Conservation (phyloP, 2,888 invertebrate genomes). For the Caenorhabditis angaria region DNA sequence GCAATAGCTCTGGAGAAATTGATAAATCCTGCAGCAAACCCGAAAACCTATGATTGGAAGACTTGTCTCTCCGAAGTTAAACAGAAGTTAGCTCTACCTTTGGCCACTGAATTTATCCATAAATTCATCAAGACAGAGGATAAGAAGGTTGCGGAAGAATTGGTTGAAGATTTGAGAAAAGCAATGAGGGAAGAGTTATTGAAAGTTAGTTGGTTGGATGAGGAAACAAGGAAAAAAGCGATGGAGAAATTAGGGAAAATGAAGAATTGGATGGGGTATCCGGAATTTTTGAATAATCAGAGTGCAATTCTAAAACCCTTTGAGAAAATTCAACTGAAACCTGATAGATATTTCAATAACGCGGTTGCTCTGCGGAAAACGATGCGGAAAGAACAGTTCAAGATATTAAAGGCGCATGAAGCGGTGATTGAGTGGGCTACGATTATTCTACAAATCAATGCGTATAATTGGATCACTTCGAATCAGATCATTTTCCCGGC, state of each 20-base stretch:
- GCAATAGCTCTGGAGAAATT: constrained; percentile 44
- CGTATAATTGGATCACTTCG: constrained; percentile 59
- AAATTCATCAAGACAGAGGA: constrained; percentile 39
- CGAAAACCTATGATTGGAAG: constrained; percentile 42
- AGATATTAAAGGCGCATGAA: constrained; percentile 22
- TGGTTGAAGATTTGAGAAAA: neutral
- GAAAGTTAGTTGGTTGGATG: constrained; percentile 67
- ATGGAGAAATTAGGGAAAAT: constrained; percentile 59
- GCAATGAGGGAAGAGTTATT: constrained; percentile 39
- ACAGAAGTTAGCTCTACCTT: constrained; percentile 57
- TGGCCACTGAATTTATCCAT: constrained; percentile 57
- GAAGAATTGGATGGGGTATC: constrained; percentile 60
- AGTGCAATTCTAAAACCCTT: constrained; percentile 54
- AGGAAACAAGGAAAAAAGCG: constrained; percentile 59
- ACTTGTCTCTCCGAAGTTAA: constrained; percentile 59
- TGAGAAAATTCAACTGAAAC: constrained; percentile 53
- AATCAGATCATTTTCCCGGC: constrained; percentile 66
- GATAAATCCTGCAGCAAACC: constrained; percentile 32
- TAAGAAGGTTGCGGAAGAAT: neutral
- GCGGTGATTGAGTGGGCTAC: constrained; percentile 53
- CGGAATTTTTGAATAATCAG: constrained; percentile 34
- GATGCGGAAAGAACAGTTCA: constrained; percentile 34
- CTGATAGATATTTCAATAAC: constrained; percentile 61
- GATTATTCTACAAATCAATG: constrained; percentile 53
- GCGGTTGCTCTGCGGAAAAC: constrained; percentile 53